Evolutionary conservation across 1,140 invertebrate species (phyloP), one percentile per base, ranked within the genome.

Genomic region (Megalopta genalis): DNA sequence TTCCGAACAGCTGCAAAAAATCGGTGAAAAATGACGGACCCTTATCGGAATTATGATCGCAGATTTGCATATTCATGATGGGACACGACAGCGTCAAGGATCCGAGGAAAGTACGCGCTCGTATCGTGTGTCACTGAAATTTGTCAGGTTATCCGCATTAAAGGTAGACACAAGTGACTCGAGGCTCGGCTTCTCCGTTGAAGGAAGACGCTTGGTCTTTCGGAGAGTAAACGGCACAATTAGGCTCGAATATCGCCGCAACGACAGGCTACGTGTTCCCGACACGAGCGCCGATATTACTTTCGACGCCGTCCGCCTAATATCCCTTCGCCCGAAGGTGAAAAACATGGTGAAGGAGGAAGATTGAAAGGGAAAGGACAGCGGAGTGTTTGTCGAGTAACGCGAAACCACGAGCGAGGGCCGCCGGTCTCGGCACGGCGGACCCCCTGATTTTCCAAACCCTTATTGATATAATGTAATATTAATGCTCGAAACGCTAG

Each of bases 401-500:
- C 89, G 87, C 90, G 90, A 92, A 90, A 89, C 89, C 91, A 90
- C 87, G 85, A 72, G 91, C 86, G 86, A 71, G 77, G 60, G 63
- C 82, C 79, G 81, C 81, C 80, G 76, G 84, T 88, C 86, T 32
- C 86, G 80, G 85, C 66, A 46, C 77, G 70, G 68, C 88, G 42
- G 42, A 86, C 85, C 88, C 88, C 85, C 89, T 87, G 89, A 92
- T 92, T 91, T 92, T 92, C 92, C 91, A 91, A 92, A 87, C 86
- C 87, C 83, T 88, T 91, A 90, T 89, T 90, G 91, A 91, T 91
- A 91, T 93, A 89, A 92, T 93, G 90, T 90, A 93, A 92, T 93
- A 93, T 93, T 93, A 93, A 93, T 92, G 91, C 92, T 90, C 71
- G 88, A 87, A 90, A 90, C 89, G 89, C 82, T 78, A 82, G 85